Base-by-base conservation (phyloP, 1,140 invertebrate species). In the Zaprionus lachaisei region DNA sequence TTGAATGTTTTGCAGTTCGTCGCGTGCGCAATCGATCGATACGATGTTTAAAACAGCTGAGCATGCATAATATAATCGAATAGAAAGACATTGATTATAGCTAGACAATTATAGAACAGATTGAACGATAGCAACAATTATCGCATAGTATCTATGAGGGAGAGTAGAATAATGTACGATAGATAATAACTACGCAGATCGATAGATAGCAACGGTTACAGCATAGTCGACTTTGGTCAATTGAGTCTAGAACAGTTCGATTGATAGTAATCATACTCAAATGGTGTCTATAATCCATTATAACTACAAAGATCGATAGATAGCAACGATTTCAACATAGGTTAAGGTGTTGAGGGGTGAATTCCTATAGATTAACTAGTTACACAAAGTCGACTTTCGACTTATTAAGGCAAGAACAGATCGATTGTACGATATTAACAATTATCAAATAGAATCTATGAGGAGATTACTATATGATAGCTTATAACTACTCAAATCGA, bases 1-100 rank as follows among this genome's bases (percentile, higher is more conserved):
- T n/a, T 15, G 31, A 57, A 62, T 62, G 37, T 56, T 38, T 63
- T 24, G 28, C 49, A 69, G 28, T 15, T 41, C 28, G 38, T 63
- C 51, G 67, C 67, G 60, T 71, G 67, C 54, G 57, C 41, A 44
- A 44, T 44, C 41, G 41, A 44, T 47, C 67, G 24, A 41, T 55
- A 26, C 56, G 24, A 37, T 56, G 34, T 61, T 74, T 74, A 74
- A 74, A 69, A 37, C 60, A 58, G 67, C 72, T 75, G 60, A 71
- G 72, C 54, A 41, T 75, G 54, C 54, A 74, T 62, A 26, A 22
- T 41, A 60, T 14, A 41, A 55, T 28, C n/a, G 22, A 62, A 24
- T 24, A 24, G 20, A 47, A 9, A 47, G n/a, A n/a, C n/a, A 34
- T 34, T 34, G 31, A 34, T 34, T 34, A 34, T 31, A 34, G 31